A percentile compares a stretch with the other conserved stretches of the same genome.
phyloP scores from a whole-genome alignment of 2,797 vertebrate species.

The Platalea minor region DNA sequence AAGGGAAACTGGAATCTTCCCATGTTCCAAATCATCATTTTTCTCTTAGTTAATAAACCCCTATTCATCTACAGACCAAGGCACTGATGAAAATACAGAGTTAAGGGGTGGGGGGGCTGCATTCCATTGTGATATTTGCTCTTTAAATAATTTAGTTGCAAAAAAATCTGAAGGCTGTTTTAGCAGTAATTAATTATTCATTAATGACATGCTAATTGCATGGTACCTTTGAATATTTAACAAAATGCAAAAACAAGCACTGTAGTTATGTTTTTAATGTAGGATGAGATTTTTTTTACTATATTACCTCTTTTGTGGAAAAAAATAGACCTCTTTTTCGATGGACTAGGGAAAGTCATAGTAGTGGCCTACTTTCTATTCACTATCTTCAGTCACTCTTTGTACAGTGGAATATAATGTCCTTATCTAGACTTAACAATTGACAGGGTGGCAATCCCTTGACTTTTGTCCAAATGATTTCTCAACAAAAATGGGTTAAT shows the following conservation, averaged over 20 bases:
- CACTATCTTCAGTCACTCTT: slow-evolving; percentile 75
- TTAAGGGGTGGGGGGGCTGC: neutral
- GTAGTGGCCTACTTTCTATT: slow-evolving; percentile 81
- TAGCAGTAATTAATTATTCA: slow-evolving; percentile 92
- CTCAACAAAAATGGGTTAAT: slow-evolving; percentile 90
- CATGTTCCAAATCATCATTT: slow-evolving; percentile 1
- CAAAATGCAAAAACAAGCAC: slow-evolving; percentile 83
- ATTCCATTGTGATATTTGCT: slow-evolving; percentile 85
- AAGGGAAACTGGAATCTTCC: slow-evolving; percentile 42
- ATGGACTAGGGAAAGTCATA: slow-evolving; percentile 69
- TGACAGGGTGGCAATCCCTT: slow-evolving; percentile 83
- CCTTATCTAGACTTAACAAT: slow-evolving; percentile 82
- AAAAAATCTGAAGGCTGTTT: slow-evolving; percentile 85
- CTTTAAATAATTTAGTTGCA: slow-evolving; percentile 90
- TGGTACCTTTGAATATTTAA: slow-evolving; percentile 88
- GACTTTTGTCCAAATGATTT: slow-evolving; percentile 85
- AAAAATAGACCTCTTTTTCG: slow-evolving; percentile 70
- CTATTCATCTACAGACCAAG: slow-evolving; percentile 33
- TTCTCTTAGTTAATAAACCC: slow-evolving; percentile 44
- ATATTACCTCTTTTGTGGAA: slow-evolving; percentile 60
- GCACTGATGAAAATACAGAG: slow-evolving; percentile 47
- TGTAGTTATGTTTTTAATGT: slow-evolving; percentile 78
- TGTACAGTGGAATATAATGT: slow-evolving; percentile 79
- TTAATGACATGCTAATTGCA: slow-evolving; percentile 94
- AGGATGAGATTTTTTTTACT: slow-evolving; percentile 60